Base-by-base conservation (phyloP, 1,140 invertebrate species). In the Pseudomyrmex cubaensis region DNA sequence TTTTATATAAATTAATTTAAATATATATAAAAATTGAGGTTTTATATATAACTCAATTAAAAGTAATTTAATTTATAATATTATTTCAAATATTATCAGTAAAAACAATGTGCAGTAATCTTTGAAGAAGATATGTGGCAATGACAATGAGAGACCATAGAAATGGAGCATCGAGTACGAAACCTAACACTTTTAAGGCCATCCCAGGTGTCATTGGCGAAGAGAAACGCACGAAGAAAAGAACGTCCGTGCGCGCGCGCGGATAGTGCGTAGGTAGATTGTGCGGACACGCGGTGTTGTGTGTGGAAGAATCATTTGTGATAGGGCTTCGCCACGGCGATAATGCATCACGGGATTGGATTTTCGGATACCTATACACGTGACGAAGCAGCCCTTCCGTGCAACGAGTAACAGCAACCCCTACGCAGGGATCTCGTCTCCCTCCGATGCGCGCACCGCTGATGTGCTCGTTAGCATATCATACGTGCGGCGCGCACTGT, bases 401-500 rank as follows among this genome's bases (percentile, higher is more conserved):
- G 13, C 4, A 25, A 77, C 62, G 54, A 77, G 74, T 48, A 77
- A 48, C 62, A 54, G 67, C 77, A 85, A 83, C 77, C 87, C 67
- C 72, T 78, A 76, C 17, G 82, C 77, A 69, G 82, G 85, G 87
- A 78, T 87, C 82, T 86, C 84, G 62, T 74, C 84, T 82, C 84
- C 35, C 35, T 35, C 74, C 74, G 64, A 75, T 80, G 80, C 83
- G 77, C 73, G 88, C 75, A 85, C 85, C 72, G 85, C 78, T 87
- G 82, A 87, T 90, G 89, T 76, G 87, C 89, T 92, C 90, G 91
- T 92, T 92, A 92, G 89, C 91, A 92, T 92, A 91, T 91, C 88
- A 91, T 90, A 90, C 82, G 87, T 64, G 83, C 15, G 62, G 74
- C 61, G 17, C 22, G 54, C 56, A 46, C 48, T 17, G 59, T 13